Base-by-base conservation (phyloP, 2,113 vertebrate species). In the Hemiprocne comata region DNA sequence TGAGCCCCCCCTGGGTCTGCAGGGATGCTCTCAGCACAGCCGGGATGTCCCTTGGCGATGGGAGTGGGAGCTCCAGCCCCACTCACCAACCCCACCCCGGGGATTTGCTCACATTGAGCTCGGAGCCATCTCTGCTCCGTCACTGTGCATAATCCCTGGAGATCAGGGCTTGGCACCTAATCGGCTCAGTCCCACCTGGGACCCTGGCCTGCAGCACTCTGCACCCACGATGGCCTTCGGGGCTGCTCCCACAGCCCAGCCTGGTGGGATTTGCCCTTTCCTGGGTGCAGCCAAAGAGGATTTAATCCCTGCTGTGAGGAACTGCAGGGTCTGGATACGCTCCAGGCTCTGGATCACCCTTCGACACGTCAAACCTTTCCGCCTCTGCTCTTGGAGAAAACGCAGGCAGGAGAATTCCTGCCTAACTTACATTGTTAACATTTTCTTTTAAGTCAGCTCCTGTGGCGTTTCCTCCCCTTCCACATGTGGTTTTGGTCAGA, bases 71-170 rank as follows among this genome's bases (percentile, higher is more conserved):
- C 73, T 77, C 17, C 9, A 11, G 44, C 62, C 50, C 48, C 1
- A 1, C 61, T 53, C 2, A 0, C 19, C 15, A 42, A 21, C 26
- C 72, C 2, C 1, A 0, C 11, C 13, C 17, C 0, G 0, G 54
- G 72, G 94, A 86, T 84, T 57, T 82, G n/a, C 75, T 86, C 80
- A 13, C 51, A 36, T 6, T 2, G 0, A 58, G 54, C 86, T 61
- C 2, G 66, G 79, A 1, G 44, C 18, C 7, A 0, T 64, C 81
- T n/a, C 9, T 6, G 67, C 60, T 23, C 69, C 33, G 3, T 44
- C 67, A 8, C 67, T 1, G 34, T 1, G 9, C 9, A 1, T 67
- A 28, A 93, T 55, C 95, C 9, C 73, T 0, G 0, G 31, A 70
- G 64, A 54, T 85, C 86, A 67, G 71, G 66, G 82, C 50, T 66